Evolutionary conservation across 1,140 invertebrate genomes (phyloP).

Genomic region (Galendromus occidentalis): DNA sequence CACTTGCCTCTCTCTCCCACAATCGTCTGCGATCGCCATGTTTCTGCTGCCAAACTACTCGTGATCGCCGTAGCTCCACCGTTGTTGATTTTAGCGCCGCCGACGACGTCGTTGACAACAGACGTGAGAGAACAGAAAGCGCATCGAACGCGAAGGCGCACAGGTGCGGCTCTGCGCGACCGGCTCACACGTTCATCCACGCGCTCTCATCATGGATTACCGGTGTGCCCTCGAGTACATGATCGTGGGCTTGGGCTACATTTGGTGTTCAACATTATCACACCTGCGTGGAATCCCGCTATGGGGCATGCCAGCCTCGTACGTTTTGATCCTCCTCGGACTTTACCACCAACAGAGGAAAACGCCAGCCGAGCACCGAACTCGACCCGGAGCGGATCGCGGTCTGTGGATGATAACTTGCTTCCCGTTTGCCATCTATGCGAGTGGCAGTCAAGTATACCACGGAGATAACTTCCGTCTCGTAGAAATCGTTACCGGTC

Average conservation of each 20-base stretch:
- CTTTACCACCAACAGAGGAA: not conserved
- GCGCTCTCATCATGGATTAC: not conserved
- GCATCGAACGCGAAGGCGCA: too few species aligned
- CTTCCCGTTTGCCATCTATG: slow-evolving; percentile 1
- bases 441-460: not conserved
- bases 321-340: not conserved
- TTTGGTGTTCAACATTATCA: not conserved
- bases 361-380: not conserved
- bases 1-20: too few species aligned
- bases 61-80: too few species aligned
- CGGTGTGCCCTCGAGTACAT: not conserved
- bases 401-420: not conserved
- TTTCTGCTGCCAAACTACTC: too few species aligned
- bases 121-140: too few species aligned
- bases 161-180: too few species aligned
- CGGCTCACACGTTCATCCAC: too few species aligned
- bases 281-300: not conserved
- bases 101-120: too few species aligned
- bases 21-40: too few species aligned
- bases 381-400: not conserved
- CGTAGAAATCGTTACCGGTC: not conserved
- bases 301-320: slow-evolving; percentile 7
- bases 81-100: too few species aligned
- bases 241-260: not conserved
- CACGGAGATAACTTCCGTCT: not conserved